Evolutionary conservation across 2,113 vertebrate genomes (phyloP), one percentile per base, ranked within the genome.

Genomic region (cattle (Bos taurus)): DNA sequence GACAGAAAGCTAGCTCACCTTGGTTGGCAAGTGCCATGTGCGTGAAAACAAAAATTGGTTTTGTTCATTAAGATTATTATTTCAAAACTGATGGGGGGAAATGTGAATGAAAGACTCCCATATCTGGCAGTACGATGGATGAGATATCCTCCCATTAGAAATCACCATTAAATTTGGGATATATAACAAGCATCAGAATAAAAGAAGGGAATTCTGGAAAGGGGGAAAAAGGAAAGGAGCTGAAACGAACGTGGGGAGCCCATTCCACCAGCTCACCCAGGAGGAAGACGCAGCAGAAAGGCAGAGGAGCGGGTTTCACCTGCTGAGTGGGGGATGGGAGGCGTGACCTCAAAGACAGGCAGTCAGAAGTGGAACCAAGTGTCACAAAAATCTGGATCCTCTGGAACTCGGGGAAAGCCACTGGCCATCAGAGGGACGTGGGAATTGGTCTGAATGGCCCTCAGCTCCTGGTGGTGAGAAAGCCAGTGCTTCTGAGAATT

Each of bases 81-180:
- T 71, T 80, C 46, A 62, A 67, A 93, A 7, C 2, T 36, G 54
- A 74, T 13, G 25, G 10, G 48, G 7, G 26, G 64, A 46, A 33
- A 30, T 13, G 0, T 59, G 8, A 87, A 11, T 0, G 8, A 52
- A 48, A 54, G n/a, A 74, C 23, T 30, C 50, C 59, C 2, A n/a
- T 80, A 17, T 46, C 52, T 23, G 7, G 30, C n/a, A 43, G 26
- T 21, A 17, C 2, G 0, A 19, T 2, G 33, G 43, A 14, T 0
- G 9, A 36, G 52, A 48, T 8, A 11, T 11, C 46, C 2, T 26
- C 25, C 56, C 48, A 10, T 46, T 36, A 77, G 25, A 23, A 81
- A 88, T 21, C 71, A 67, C 59, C 82, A 54, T 23, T 82, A 87
- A 87, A 88, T 19, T 17, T 71, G 21, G 87, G 28, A 56, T 21